Base-by-base conservation (phyloP, 2,888 invertebrate species). In the Drosophila birchii region DNA sequence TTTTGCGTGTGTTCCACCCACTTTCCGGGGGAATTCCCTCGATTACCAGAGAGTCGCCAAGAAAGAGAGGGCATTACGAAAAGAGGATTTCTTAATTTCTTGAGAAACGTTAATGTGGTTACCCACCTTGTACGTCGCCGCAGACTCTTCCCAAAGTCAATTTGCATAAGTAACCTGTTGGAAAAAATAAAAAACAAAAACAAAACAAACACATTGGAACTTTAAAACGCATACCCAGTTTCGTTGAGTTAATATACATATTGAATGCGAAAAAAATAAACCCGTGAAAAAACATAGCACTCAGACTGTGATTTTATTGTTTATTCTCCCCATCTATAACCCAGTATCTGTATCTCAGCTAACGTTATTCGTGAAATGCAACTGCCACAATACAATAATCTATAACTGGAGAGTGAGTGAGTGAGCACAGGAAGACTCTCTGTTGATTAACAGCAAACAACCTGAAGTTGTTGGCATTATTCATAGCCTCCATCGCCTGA, bases 1-100 rank as follows among this genome's bases (percentile, higher is more conserved):
- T 73, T 66, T 66, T 32, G 45, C 69, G 70, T 47, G 45, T 23
- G 70, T 41, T 68, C 41, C 68, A 70, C 68, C 68, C 68, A 68
- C 68, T 49, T 49, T n/a, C 20, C 39, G 39, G 67, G 67, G 67
- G 57, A 69, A 29, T 68, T 69, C 57, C 68, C 70, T 57, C 16
- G 36, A 18, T 23, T 23, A 23, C 23, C 29, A 39, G 23, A 18
- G 34, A 14, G 43, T 14, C 23, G 18, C 45, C 9, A n/a, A 44
- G 57, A 56, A 29, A 47, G 11, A 36, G 16, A 34, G 32, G n/a
- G 34, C 41, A 58, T 44, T 44, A 69, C 41, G 26, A 49, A 29
- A 45, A 41, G 70, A 68, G 70, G 68, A 68, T 57, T 49, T 34
- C 18, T 43, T 64, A 61, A 66, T 68, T 64, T 64, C 64, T 64